phyloP scores from a whole-genome alignment of 2,113 vertebrate species.

The Sander vitreus region DNA sequence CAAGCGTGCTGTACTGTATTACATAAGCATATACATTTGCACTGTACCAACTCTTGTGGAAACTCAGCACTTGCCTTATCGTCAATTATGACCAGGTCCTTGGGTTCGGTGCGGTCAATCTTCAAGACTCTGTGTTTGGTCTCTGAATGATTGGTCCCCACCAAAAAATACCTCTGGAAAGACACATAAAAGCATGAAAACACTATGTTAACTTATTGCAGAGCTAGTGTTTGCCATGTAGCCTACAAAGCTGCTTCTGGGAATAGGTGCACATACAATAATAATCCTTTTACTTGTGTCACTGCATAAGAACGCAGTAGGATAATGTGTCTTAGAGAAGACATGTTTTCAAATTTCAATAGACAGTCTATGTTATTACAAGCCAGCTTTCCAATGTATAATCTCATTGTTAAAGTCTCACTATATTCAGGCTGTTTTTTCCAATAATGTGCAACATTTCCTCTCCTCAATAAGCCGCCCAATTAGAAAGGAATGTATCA shows the following conservation, averaged over 20 bases:
- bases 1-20: slow-evolving; percentile 58
- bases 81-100: slow-evolving; percentile 95
- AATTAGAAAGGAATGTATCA: neutral
- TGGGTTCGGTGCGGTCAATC: slow-evolving; percentile 97
- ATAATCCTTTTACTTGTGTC: neutral
- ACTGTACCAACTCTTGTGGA: slow-evolving; percentile 15
- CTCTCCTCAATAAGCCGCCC: neutral
- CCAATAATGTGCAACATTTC: slow-evolving; percentile 16
- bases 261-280: neutral
- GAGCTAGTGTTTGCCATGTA: neutral
- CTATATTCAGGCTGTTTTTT: neutral
- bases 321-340: neutral
- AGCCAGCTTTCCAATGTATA: neutral
- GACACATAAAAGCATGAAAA: slow-evolving; percentile 25
- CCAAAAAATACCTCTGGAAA: slow-evolving; percentile 93
- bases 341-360: slow-evolving; percentile 2
- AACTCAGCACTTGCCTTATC: slow-evolving; percentile 88
- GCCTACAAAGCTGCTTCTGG: neutral
- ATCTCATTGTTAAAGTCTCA: neutral
- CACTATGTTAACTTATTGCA: neutral
- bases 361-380: neutral
- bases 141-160: slow-evolving; percentile 95
- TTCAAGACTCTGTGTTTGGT: slow-evolving; percentile 95
- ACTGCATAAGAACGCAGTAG: neutral
- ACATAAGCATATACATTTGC: slow-evolving; percentile 67